Conservation (phyloP, 2,113 vertebrate genomes). For the Lepus americanus region DNA sequence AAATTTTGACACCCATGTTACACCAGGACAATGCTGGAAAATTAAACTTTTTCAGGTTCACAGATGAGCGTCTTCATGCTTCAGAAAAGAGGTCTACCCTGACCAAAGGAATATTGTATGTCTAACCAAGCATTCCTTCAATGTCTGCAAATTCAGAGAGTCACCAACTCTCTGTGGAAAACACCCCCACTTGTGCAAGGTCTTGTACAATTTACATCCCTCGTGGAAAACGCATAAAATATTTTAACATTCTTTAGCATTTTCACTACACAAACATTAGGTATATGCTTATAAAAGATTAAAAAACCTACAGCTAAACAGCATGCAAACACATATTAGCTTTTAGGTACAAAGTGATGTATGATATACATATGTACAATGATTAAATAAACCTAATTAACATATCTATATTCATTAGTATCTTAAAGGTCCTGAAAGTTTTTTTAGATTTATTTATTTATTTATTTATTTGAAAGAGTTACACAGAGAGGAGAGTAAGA, state of each 20-base stretch:
- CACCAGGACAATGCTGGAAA: neutral
- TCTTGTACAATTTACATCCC: neutral
- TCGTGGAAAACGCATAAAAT: neutral
- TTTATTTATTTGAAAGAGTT: no score
- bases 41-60: neutral
- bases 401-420: neutral
- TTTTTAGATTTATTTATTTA: no score
- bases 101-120: neutral
- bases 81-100: neutral
- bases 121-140: neutral
- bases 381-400: neutral
- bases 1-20: neutral
- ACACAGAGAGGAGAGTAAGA: no score
- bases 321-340: neutral
- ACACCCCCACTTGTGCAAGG: neutral
- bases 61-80: neutral
- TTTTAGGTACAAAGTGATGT: neutral
- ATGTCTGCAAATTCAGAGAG: neutral
- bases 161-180: neutral
- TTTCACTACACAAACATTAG: constrained; percentile 12
- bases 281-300: neutral
- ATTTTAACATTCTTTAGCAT: neutral
- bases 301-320: neutral
- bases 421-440: neutral
- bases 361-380: neutral